Evolutionary conservation across 1,140 invertebrate genomes (phyloP).

Genomic region (Plodia interpunctella): DNA sequence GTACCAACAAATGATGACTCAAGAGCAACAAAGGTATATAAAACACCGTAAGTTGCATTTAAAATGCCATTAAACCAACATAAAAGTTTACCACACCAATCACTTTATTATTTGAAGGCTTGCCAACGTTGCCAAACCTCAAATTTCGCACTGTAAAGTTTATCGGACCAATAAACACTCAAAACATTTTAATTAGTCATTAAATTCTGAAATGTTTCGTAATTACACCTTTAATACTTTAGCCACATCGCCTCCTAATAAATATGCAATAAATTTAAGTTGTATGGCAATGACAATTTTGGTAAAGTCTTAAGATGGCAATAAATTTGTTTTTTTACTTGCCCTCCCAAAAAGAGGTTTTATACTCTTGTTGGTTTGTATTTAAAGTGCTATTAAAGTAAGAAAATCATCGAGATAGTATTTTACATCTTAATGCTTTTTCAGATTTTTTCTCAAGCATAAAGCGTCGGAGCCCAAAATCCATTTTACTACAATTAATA

Average conservation of each 20-base stretch:
- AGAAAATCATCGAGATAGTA: too few relatives aligned
- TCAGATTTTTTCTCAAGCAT: too few relatives aligned
- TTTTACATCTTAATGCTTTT: too few relatives aligned
- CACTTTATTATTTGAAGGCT: conserved; percentile 7
- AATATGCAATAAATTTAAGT: not conserved
- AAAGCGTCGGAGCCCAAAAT: too few relatives aligned
- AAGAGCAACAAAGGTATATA: not conserved
- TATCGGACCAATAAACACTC: conserved; percentile 10
- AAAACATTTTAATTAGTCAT: conserved; percentile 25
- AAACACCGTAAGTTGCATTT: conserved; percentile 4
- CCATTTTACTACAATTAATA: too few relatives aligned
- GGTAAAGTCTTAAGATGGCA: not conserved
- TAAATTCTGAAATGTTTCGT: conserved; percentile 14
- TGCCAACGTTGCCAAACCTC: conserved; percentile 19
- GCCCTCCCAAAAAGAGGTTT: too few relatives aligned
- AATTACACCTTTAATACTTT: conserved; percentile 3
- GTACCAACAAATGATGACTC: not conserved
- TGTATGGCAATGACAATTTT: not conserved
- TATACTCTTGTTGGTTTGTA: not conserved
- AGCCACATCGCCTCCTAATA: not conserved
- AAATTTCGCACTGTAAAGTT: conserved; percentile 23
- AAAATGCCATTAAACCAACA: conserved; percentile 3
- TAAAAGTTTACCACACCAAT: conserved; percentile 11
- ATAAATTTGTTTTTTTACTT: not conserved
- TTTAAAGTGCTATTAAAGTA: too few relatives aligned